Conservation (phyloP, 2,888 invertebrate species). For the Apodemia mormo region DNA sequence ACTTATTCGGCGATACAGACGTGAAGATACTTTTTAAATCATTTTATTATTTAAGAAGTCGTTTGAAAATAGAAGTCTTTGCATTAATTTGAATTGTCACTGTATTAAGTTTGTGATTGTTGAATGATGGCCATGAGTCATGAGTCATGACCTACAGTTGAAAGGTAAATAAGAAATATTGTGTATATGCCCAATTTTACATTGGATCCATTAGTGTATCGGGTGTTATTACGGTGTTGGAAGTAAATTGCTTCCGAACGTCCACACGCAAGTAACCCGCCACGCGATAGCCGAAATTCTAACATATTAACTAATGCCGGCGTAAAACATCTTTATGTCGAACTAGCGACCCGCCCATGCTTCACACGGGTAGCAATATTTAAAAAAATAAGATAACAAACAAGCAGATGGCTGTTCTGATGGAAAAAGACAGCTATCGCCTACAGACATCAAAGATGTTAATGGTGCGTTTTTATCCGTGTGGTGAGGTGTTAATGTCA, state of each 20-base stretch:
- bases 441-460: too few relatives aligned
- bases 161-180: conserved; percentile 1
- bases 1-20: too few relatives aligned
- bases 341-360: too few relatives aligned
- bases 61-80: too few relatives aligned
- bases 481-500: too few relatives aligned
- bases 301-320: conserved; percentile 40
- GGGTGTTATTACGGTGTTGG: conserved; percentile 43
- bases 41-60: too few relatives aligned
- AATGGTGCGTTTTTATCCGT: too few relatives aligned
- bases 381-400: too few relatives aligned
- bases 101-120: neutral
- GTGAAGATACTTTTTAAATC: too few relatives aligned
- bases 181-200: conserved; percentile 34
- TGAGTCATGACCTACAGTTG: neutral
- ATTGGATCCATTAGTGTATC: conserved; percentile 41
- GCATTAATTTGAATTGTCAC: neutral
- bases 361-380: too few relatives aligned
- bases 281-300: conserved; percentile 42
- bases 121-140: neutral
- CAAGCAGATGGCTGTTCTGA: too few relatives aligned
- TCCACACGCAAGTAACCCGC: conserved; percentile 42
- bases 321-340: conserved; percentile 25
- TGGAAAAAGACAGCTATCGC: too few relatives aligned
- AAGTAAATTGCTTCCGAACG: conserved; percentile 46